Conservation (phyloP, 1,140 invertebrate genomes). For the Bactericera cockerelli region DNA sequence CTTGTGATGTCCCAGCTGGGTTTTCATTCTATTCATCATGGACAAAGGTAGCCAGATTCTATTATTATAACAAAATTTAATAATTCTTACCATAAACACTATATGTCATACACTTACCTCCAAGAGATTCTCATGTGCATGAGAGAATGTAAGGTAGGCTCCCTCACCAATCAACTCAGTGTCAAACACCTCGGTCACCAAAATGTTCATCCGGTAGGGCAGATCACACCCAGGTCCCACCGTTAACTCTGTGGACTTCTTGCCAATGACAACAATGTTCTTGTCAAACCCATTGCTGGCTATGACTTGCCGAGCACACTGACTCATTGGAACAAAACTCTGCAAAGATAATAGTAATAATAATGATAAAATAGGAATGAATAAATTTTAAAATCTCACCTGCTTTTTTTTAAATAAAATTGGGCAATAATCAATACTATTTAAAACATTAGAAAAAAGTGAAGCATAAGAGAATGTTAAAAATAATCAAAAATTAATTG, state of each 20-base stretch:
- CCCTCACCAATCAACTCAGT: constrained; percentile 96
- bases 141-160: constrained; percentile 76
- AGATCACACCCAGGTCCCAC: constrained; percentile 65
- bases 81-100: neutral
- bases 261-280: constrained; percentile 71
- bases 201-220: constrained; percentile 67
- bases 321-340: constrained; percentile 80
- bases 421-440: too few species aligned
- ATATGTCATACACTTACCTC: constrained; percentile 39
- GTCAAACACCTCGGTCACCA: constrained; percentile 96
- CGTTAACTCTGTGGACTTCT: constrained; percentile 76
- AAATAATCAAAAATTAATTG: too few species aligned
- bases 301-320: constrained; percentile 75
- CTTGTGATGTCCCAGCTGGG: too few species aligned
- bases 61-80: constrained; percentile 10
- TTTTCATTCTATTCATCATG: too few species aligned
- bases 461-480: too few species aligned
- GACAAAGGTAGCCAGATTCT: too few species aligned
- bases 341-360: too few species aligned
- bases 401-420: too few species aligned
- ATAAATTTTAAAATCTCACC: too few species aligned
- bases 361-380: too few species aligned
- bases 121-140: constrained; percentile 69
- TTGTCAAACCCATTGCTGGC: constrained; percentile 57
- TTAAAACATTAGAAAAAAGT: too few species aligned